Percentiles rank a stretch among this genome's conserved stretches.
Conservation (phyloP, 2,888 invertebrate genomes). For the Agonopterix arenella region DNA sequence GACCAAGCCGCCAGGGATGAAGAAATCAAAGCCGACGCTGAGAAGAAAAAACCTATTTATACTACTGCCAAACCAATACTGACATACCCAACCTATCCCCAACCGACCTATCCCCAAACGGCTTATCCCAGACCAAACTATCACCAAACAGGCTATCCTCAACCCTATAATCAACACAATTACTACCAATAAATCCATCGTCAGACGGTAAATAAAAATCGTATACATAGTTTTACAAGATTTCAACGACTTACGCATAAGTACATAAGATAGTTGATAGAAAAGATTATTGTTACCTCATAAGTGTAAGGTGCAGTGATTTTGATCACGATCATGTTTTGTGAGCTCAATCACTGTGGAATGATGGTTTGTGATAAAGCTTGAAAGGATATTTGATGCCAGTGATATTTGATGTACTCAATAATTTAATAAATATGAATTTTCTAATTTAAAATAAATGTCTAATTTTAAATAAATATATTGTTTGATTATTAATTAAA, state of each 20-base stretch:
- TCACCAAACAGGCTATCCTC: slow-evolving; percentile 14
- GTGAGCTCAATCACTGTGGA: slow-evolving; percentile 59
- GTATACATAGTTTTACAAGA: not conserved
- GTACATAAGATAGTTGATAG: not conserved
- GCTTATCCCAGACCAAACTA: slow-evolving; percentile 14
- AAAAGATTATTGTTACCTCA: slow-evolving; percentile 20
- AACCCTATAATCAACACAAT: slow-evolving; percentile 13
- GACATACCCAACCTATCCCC: not conserved
- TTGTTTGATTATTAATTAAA: no score
- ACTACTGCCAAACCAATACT: slow-evolving; percentile 3
- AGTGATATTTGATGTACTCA: slow-evolving; percentile 24
- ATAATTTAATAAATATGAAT: slow-evolving; percentile 1
- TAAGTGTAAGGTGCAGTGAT: slow-evolving; percentile 34
- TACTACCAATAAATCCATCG: slow-evolving; percentile 19
- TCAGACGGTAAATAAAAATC: slow-evolving; percentile 19
- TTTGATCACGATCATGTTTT: slow-evolving; percentile 55
- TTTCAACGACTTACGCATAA: not conserved
- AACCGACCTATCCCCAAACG: not conserved
- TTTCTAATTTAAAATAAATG: not conserved
- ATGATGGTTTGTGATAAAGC: slow-evolving; percentile 35
- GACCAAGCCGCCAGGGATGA: slow-evolving; percentile 51
- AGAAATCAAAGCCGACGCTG: slow-evolving; percentile 38
- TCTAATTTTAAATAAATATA: no score
- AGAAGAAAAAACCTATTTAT: slow-evolving; percentile 30
- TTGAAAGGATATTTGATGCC: slow-evolving; percentile 22